Percentiles rank a stretch among this genome's conserved stretches.
These are phyloP conservation scores for Hyperoodon ampullatus DNA, from an alignment of 2,113 vertebrate genomes.

Conservation along the genomic window DNA sequence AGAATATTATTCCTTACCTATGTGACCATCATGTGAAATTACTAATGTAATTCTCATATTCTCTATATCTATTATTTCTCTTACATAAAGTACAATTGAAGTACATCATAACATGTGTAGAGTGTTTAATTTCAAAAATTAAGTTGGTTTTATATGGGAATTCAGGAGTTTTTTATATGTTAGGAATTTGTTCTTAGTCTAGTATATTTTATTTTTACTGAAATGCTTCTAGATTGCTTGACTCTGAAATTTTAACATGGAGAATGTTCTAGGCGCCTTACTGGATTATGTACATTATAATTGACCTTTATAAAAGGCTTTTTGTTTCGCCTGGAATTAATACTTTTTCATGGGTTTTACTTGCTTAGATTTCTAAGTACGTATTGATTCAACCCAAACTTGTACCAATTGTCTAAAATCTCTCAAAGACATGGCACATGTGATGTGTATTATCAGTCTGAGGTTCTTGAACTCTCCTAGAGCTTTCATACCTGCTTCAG, in stretches of 20 bases:
- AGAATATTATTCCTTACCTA: neutral
- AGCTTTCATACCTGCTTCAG: neutral
- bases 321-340: neutral
- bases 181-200: neutral
- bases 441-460: neutral
- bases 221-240: neutral
- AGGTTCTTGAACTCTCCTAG: neutral
- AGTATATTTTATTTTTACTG: neutral
- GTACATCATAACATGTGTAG: neutral
- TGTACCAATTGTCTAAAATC: neutral
- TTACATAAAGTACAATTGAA: neutral
- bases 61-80: neutral
- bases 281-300: neutral
- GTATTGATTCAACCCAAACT: neutral
- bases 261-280: neutral
- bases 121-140: neutral
- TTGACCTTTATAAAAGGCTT: neutral
- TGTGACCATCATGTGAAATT: neutral
- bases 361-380: neutral
- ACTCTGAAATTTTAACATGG: neutral
- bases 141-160: neutral
- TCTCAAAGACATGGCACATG: neutral
- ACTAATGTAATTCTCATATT: neutral
- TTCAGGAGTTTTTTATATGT: neutral
- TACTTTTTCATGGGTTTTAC: neutral